A percentile compares a stretch with the other conserved stretches of the same genome.
These are phyloP conservation scores for Platysternon megacephalum DNA, from an alignment of 2,113 vertebrate species.

Conservation along the genomic window DNA sequence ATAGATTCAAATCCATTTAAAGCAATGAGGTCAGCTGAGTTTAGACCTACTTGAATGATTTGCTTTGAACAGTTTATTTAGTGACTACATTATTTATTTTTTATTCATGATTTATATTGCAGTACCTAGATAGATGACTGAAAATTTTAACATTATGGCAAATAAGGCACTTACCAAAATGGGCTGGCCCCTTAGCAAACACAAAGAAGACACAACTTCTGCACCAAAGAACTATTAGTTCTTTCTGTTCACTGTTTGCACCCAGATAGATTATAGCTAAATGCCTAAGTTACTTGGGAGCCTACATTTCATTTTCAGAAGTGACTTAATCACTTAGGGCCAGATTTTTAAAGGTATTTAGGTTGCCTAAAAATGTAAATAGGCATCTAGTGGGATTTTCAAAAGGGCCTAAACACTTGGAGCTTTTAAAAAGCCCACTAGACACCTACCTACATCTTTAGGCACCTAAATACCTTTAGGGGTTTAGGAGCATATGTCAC, in stretches of 20 bases:
- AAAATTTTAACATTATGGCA: neutral
- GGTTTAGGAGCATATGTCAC: neutral
- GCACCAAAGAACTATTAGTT: neutral
- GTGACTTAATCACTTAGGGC: rapidly evolving
- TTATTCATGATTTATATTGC: neutral
- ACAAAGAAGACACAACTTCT: neutral
- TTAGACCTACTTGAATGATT: neutral
- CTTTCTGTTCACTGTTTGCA: neutral
- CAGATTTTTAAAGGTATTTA: neutral
- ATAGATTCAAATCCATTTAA: neutral
- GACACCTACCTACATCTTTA: neutral
- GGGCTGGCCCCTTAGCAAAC: neutral
- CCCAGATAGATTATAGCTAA: too few relatives aligned
- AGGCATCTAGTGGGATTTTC: neutral
- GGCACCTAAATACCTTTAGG: neutral
- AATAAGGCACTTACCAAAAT: neutral
- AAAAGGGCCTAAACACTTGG: neutral
- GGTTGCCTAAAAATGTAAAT: neutral
- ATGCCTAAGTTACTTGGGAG: neutral
- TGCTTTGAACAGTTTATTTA: neutral
- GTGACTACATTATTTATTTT: neutral
- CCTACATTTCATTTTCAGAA: neutral
- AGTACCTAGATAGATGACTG: neutral
- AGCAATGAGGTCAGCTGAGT: neutral
- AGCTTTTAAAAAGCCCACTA: neutral